Conservation (phyloP, 2,888 invertebrate species). For the Heterodera filipjevi region DNA sequence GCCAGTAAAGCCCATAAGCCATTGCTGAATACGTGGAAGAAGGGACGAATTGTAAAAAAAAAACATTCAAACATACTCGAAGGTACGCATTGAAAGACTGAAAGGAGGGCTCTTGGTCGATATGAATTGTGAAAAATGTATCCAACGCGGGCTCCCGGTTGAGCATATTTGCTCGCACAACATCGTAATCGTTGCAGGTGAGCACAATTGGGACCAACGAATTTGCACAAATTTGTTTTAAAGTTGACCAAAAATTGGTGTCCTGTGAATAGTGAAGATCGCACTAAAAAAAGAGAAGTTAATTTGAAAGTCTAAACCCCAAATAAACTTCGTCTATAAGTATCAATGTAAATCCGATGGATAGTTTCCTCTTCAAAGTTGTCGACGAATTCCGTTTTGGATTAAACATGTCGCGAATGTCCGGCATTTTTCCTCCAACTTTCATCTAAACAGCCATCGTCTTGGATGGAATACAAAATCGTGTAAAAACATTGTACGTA, state of each 20-base stretch:
- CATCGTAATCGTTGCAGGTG: conserved; percentile 34
- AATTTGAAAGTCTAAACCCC: background rate
- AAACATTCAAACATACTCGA: conserved; percentile 1
- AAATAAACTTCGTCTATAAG: conserved; percentile 31
- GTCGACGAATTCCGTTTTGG: background rate
- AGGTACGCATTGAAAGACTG: conserved; percentile 18
- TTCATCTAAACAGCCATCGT: conserved; percentile 8
- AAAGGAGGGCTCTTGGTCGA: background rate
- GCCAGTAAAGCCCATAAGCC: conserved; percentile 31
- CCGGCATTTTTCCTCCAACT: background rate
- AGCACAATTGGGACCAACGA: conserved; percentile 34
- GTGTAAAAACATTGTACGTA: conserved; percentile 21
- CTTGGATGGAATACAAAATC: background rate
- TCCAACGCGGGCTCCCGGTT: background rate
- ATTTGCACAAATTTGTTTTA: conserved; percentile 32
- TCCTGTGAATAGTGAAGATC: conserved; percentile 32
- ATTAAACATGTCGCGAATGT: conserved; percentile 23
- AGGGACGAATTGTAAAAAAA: background rate
- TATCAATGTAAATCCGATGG: conserved; percentile 29
- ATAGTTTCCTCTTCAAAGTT: background rate
- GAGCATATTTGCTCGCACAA: conserved; percentile 26
- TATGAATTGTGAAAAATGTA: background rate
- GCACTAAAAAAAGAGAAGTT: conserved; percentile 21
- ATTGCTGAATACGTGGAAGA: conserved; percentile 25
- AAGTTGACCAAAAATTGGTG: conserved; percentile 31